Evolutionary conservation across 2,797 vertebrate genomes (phyloP), one percentile per base, ranked within the genome.

Genomic region (Trachops cirrhosus): DNA sequence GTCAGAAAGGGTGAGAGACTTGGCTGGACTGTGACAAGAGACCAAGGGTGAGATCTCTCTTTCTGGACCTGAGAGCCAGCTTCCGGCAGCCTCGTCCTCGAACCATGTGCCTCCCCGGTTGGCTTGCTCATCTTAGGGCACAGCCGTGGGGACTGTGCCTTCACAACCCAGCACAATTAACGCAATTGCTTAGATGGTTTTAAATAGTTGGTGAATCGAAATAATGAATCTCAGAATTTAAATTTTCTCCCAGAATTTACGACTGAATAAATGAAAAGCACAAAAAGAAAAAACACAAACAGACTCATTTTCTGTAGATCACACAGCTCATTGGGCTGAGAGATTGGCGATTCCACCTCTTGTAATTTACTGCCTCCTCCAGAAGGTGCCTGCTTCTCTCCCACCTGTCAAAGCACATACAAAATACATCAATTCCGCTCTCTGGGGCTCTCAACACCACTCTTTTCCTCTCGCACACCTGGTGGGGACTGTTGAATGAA

Each of bases 401-500:
- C 37, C 85, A 83, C 68, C 85, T 95, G 82, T 73, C 70, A n/a
- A 29, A 84, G 79, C 62, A 44, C 90, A 83, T 89, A 77, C 59
- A 44, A 46, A 37, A 54, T 44, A 75, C 18, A 90, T n/a, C 78
- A 48, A 26, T 68, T 52, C 29, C 24, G 22, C 73, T n/a, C 52
- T 37, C 64, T 4, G 3, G 3, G 68, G 32, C 52, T 67, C 52
- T 89, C 41, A 11, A 32, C 37, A 14, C 71, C 52, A 41, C 78
- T 32, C 77, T 48, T 80, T 71, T 29, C 54, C 87, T 90, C 80
- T 67, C 19, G 2, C 37, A 87, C 93, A 95, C 96, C 93, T 96
- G 96, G 90, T 50, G 46, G 57, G 39, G 78, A 59, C 80, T 96
- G 78, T 94, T 96, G 92, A 93, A 86, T 85, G 93, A 93, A 95